Base-by-base conservation (phyloP, 2,113 vertebrate genomes). In the Gobiocypris rarus region DNA sequence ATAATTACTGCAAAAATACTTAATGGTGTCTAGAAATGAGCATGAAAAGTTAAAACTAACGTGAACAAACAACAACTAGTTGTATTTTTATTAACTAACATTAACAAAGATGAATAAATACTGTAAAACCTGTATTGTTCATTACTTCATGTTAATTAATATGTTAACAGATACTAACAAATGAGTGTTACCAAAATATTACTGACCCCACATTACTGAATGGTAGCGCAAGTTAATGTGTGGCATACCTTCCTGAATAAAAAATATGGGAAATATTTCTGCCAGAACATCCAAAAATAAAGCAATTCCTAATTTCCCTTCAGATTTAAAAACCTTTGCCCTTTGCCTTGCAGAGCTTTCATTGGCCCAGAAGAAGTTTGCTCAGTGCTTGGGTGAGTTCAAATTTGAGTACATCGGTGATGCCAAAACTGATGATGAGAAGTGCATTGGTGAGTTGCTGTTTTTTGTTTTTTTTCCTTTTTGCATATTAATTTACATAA, bases 351-450 rank as follows among this genome's bases (percentile, higher is more conserved):
- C 91, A 99, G 97, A 93, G 88, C 95, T 99, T 58, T 96, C 96
- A 14, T 91, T 95, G 89, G 98, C 97, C 7, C 98, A 99, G 91
- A 92, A 96, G 45, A 99, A 98, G 92, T 99, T 99, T 82, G 97
- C 98, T 1, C 96, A 97, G 75, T 97, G 96, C 59, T 93, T 99
- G 75, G 94, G 96, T 85, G 97, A 99, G 70, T 99, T 99, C 84
- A 96, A 97, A 59, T 99, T 99, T 84, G 97, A 99, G 88, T 99
- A 97, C 89, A 98, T 99, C 1, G 98, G 98, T 0, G 98, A 99
- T 83, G 98, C 97, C 1, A 97, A 98, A 93, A 99, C 98, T 0
- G 97, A 99, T 2, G 98, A 99, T 28, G 98, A 99, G 84, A 95
- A 93, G 74, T 98, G 95, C 75, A 97, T 99, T 71, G 98, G 98